Conservation (phyloP, 2,888 invertebrate species). For the Drosophila vallismaia region DNA sequence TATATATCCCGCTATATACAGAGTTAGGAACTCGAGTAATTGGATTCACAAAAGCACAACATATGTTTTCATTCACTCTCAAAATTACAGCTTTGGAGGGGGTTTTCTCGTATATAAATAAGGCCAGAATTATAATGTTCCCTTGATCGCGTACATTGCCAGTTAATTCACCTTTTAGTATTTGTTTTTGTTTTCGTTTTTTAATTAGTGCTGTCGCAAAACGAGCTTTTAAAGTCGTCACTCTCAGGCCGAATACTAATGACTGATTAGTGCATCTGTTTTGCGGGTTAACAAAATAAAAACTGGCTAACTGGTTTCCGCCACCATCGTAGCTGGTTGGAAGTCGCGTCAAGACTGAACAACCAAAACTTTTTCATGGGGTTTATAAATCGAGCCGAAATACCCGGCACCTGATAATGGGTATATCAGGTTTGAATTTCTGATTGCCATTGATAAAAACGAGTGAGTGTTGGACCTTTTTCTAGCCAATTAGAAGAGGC, state of each 20-base stretch:
- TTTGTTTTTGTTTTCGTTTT: conserved; percentile 15
- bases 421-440: conserved; percentile 12
- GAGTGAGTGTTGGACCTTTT: background rate
- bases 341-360: conserved; percentile 57
- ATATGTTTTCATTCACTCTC: background rate
- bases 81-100: background rate
- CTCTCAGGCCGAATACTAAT: conserved; percentile 31
- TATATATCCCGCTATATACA: conserved; percentile 5
- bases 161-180: conserved; percentile 54
- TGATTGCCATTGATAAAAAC: conserved; percentile 1
- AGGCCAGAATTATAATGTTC: conserved; percentile 1
- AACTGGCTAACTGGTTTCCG: conserved; percentile 18
- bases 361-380: conserved; percentile 15
- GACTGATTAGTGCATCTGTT: conserved; percentile 35
- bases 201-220: conserved; percentile 31
- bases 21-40: background rate
- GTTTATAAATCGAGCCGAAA: conserved; percentile 38
- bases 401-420: conserved; percentile 22
- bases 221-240: conserved; percentile 45
- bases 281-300: background rate
- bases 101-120: background rate
- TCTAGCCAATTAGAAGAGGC: background rate
- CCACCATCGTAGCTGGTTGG: conserved; percentile 55
- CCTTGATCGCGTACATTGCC: conserved; percentile 16
- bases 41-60: background rate